Percentiles rank a stretch among this genome's conserved stretches.
Evolutionary conservation across 2,113 vertebrate species (phyloP).

Genomic region (Myrmophylax atrothorax): DNA sequence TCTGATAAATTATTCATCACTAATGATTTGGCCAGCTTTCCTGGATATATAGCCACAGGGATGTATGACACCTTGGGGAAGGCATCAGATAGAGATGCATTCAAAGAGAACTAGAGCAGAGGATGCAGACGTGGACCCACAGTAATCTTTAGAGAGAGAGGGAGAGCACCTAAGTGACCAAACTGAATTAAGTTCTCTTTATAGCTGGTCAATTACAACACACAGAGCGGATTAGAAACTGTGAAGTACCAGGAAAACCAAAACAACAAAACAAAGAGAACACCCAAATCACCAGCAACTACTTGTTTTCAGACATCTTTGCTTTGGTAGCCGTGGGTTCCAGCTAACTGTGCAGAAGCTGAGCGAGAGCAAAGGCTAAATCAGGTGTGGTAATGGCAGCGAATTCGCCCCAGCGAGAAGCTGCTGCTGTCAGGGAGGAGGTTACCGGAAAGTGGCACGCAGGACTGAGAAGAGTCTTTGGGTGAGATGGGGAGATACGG

Average conservation of each 20-base stretch:
- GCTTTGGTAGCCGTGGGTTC: neutral
- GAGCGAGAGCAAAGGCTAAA: constrained; percentile 30
- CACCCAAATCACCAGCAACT: neutral
- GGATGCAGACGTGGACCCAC: neutral
- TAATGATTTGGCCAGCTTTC: constrained; percentile 64
- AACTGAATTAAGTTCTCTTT: constrained; percentile 26
- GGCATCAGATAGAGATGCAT: constrained; percentile 45
- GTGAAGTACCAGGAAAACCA: neutral
- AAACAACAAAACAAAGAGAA: neutral
- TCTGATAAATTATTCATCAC: constrained; percentile 61
- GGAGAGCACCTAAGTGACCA: neutral
- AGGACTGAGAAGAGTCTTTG: neutral
- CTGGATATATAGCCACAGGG: constrained; percentile 62
- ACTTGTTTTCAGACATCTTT: constrained; percentile 9
- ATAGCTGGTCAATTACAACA: neutral
- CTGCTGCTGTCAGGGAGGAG: neutral
- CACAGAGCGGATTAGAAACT: neutral
- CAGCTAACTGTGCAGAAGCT: neutral
- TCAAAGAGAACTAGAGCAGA: constrained; percentile 29
- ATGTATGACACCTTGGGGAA: constrained; percentile 61
- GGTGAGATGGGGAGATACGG: neutral
- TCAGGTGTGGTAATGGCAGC: constrained; percentile 35
- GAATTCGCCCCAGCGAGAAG: neutral
- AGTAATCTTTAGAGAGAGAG: neutral
- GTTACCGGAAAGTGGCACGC: neutral